phyloP scores from a whole-genome alignment of 2,888 invertebrate genomes.

The Aleiodes testaceus region DNA sequence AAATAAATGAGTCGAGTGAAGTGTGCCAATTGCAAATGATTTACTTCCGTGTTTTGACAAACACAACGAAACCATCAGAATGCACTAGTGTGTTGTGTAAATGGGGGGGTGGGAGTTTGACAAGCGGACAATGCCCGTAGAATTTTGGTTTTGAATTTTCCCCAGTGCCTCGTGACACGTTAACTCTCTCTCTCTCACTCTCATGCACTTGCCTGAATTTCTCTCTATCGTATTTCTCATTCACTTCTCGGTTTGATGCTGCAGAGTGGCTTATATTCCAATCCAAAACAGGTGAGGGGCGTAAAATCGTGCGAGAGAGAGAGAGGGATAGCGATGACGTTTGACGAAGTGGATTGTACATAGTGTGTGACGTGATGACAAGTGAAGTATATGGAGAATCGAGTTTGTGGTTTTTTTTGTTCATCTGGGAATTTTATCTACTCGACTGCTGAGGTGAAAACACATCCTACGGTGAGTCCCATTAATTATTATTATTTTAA shows the following conservation, averaged over 20 bases:
- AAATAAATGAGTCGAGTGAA: too few relatives aligned
- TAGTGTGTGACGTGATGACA: constrained; percentile 24
- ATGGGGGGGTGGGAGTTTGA: constrained; percentile 57
- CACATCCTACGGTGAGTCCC: too few relatives aligned
- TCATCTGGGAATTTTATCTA: too few relatives aligned
- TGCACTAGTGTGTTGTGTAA: not conserved
- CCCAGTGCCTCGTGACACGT: constrained; percentile 58
- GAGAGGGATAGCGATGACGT: constrained; percentile 64
- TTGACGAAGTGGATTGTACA: constrained; percentile 66
- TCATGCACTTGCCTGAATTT: not conserved
- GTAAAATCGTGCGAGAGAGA: constrained; percentile 12
- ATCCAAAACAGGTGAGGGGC: not conserved
- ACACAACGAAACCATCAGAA: constrained; percentile 1
- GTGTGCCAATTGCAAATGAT: constrained; percentile 37
- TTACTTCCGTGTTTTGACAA: constrained; percentile 24
- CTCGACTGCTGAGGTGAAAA: too few relatives aligned
- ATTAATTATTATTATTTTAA: constrained; percentile 4
- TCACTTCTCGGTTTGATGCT: constrained; percentile 26
- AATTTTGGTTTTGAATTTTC: constrained; percentile 71
- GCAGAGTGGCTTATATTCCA: constrained; percentile 31
- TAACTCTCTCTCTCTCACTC: constrained; percentile 3
- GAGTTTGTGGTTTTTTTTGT: constrained; percentile 12
- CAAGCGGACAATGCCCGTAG: constrained; percentile 67
- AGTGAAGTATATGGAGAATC: constrained; percentile 14
- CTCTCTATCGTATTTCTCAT: constrained; percentile 5